Evolutionary conservation across 2,888 invertebrate species (phyloP).

Genomic region (Phaedon cochleariae): DNA sequence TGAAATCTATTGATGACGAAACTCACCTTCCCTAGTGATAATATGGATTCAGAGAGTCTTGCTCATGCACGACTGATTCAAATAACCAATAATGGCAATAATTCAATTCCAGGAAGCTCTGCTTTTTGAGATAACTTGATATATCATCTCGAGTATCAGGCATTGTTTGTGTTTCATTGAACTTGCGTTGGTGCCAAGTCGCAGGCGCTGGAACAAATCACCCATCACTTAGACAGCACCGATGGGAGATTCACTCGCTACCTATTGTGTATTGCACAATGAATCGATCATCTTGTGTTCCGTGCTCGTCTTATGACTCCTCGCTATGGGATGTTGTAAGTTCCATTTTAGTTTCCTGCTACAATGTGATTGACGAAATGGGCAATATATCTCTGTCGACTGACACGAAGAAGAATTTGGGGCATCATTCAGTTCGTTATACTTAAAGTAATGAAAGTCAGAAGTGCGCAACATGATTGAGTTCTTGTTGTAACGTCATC

Average conservation of each 20-base stretch:
- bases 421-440: not conserved
- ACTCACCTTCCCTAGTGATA: too few relatives aligned
- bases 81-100: too few relatives aligned
- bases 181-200: constrained; percentile 15
- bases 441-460: too few relatives aligned
- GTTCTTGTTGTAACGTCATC: too few relatives aligned
- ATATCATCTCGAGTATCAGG: constrained; percentile 19
- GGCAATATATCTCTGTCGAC: not conserved
- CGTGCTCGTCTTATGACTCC: constrained; percentile 26
- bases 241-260: constrained; percentile 50
- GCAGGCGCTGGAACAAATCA: constrained; percentile 47
- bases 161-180: constrained; percentile 40
- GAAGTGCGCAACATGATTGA: too few relatives aligned
- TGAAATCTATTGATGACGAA: too few relatives aligned
- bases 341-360: not conserved
- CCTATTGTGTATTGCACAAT: constrained; percentile 53
- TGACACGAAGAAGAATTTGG: not conserved
- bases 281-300: constrained; percentile 48
- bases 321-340: not conserved
- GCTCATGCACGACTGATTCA: too few relatives aligned
- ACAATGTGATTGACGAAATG: not conserved
- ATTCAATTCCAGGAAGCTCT: not conserved
- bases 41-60: too few relatives aligned
- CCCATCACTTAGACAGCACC: constrained; percentile 47
- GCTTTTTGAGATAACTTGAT: constrained; percentile 9